These are phyloP conservation scores for Melanotaenia boesemani DNA, from an alignment of 2,797 vertebrate species.

Conservation along the genomic window DNA sequence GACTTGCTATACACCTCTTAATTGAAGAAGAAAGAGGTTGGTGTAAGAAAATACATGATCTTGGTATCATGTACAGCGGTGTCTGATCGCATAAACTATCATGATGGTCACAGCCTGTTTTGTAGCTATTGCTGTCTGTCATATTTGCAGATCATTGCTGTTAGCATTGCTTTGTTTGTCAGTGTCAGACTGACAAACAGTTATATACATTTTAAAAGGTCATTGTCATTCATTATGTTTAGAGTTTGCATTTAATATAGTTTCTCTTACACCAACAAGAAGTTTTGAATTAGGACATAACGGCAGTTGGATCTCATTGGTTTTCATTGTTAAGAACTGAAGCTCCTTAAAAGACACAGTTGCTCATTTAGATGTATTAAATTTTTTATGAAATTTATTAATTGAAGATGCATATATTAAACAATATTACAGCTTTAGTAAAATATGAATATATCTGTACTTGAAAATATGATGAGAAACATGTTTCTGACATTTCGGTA, in stretches of 20 bases:
- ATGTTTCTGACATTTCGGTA: background rate
- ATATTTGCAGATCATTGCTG: conserved; percentile 2
- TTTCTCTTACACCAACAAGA: conserved; percentile 31
- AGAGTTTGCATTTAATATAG: background rate
- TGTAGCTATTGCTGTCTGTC: conserved; percentile 21
- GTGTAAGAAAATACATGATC: conserved; percentile 69
- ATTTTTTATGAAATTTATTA: background rate
- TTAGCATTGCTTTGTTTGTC: conserved; percentile 25
- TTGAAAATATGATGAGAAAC: background rate
- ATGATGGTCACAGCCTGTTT: conserved; percentile 2
- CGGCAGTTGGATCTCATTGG: background rate
- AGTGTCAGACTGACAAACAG: conserved; percentile 10
- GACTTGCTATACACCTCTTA: conserved; percentile 88
- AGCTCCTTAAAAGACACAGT: conserved; percentile 3
- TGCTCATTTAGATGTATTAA: background rate
- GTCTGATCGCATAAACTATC: conserved; percentile 15
- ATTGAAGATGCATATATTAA: conserved; percentile 28
- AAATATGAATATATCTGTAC: conserved; percentile 14
- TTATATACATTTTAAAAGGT: conserved; percentile 21
- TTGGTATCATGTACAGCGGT: conserved; percentile 30
- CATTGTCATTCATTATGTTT: conserved; percentile 1
- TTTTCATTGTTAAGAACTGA: background rate
- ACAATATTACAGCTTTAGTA: conserved; percentile 21
- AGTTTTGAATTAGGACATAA: conserved; percentile 23
- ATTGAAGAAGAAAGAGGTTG: conserved; percentile 96